A percentile compares a stretch with the other conserved stretches of the same genome.
These are phyloP conservation scores for Danio choprae DNA, from an alignment of 2,797 vertebrate genomes.

Conservation along the genomic window DNA sequence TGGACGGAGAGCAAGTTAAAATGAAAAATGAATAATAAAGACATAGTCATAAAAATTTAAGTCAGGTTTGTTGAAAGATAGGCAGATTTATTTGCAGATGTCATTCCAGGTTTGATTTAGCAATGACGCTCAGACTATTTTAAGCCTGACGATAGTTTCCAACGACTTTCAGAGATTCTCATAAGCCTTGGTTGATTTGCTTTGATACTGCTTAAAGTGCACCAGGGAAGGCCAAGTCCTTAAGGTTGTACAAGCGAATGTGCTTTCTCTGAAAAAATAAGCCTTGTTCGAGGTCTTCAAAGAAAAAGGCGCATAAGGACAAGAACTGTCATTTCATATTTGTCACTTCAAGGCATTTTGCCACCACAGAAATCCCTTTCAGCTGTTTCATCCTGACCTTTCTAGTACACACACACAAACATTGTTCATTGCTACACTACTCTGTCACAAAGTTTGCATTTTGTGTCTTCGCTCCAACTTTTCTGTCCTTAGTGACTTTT, in stretches of 20 bases:
- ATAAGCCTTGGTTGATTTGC: background rate
- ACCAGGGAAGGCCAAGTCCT: background rate
- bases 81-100: too few relatives aligned
- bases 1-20: too few relatives aligned
- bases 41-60: too few relatives aligned
- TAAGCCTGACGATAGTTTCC: too few relatives aligned
- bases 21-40: too few relatives aligned
- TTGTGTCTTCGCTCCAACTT: background rate
- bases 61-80: too few relatives aligned
- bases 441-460: background rate
- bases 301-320: background rate
- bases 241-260: background rate
- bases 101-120: too few relatives aligned
- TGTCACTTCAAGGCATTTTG: conserved; percentile 1
- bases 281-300: background rate
- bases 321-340: conserved; percentile 8
- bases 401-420: background rate
- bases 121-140: too few relatives aligned
- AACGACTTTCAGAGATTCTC: background rate
- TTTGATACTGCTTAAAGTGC: background rate
- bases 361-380: conserved; percentile 1
- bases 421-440: background rate
- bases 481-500: background rate
- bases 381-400: background rate
- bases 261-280: conserved; percentile 1